These are phyloP conservation scores for Himalopsyche tibetana DNA, from an alignment of 2,888 invertebrate species.

Conservation along the genomic window DNA sequence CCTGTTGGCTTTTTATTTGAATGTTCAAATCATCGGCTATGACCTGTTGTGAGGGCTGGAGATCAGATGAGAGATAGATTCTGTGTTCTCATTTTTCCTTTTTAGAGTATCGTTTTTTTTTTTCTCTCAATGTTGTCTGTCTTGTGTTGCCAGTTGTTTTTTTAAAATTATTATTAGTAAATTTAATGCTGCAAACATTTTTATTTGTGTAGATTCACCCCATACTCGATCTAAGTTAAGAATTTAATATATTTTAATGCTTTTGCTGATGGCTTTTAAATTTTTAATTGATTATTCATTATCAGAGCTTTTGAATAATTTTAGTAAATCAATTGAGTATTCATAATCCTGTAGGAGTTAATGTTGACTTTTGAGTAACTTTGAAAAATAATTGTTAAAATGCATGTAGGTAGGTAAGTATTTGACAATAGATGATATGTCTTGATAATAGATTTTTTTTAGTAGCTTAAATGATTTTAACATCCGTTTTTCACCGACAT, in stretches of 20 bases:
- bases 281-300: background rate
- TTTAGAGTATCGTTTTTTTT: background rate
- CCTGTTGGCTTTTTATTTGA: too few species aligned
- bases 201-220: too few species aligned
- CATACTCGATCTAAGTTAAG: background rate
- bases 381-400: background rate
- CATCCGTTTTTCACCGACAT: background rate
- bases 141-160: constrained; percentile 38
- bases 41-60: background rate
- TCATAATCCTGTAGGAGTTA: background rate
- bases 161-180: too few species aligned
- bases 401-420: constrained; percentile 6
- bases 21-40: background rate
- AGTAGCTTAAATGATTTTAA: background rate
- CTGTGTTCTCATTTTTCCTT: background rate
- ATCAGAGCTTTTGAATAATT: background rate
- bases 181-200: too few species aligned
- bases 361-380: background rate
- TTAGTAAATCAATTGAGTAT: background rate
- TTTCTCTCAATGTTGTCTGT: constrained; percentile 39
- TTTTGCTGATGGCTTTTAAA: background rate
- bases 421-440: background rate
- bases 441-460: background rate
- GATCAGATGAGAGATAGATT: background rate
- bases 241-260: background rate